Evolutionary conservation across 1,140 invertebrate species (phyloP), one percentile per base, ranked within the genome.

Genomic region (Caenorhabditis remanei): DNA sequence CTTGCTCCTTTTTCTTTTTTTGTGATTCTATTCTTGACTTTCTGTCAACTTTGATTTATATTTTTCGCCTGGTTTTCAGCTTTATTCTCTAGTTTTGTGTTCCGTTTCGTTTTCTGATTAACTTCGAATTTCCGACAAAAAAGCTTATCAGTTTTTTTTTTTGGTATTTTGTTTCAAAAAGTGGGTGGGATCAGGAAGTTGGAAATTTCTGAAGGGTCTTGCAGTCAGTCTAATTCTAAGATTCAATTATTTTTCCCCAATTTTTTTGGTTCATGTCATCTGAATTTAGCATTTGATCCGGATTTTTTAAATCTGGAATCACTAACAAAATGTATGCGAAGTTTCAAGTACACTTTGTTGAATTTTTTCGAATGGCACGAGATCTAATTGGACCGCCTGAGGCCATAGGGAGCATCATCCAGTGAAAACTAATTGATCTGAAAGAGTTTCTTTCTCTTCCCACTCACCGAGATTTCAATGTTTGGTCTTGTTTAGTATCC

Each of bases 361-460:
- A 58, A 21, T 11, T 53, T 14, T 50, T 50, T 50, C 56, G 21
- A n/a, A 21, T 58, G 16, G 16, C 11, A 40, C 7, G n/a, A 58
- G 56, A 40, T 65, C 61, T 65, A 65, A 65, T 65, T 65, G 61
- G 61, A 65, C 61, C 24, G 32, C 32, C 24, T 65, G 32, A 41
- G 56, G 56, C 56, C 56, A 61, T 61, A 53, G 50, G 11, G 50
- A 14, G 16, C 16, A 11, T 53, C 50, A 9, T 50, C 50, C 50
- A 53, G 50, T 14, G 50, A 24, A 61, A 61, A 61, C n/a, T 24
- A 61, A 61, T 61, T 61, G 56, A 61, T 61, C 56, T 21, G n/a
- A 16, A 65, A 65, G 56, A 65, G 61, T 65, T 65, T 65, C 61
- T 41, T 65, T 40, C 40, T 65, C 56, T 19, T 65, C 21, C 32